phyloP scores from a whole-genome alignment of 2,797 vertebrate genomes.

The Onychomys arenicola region DNA sequence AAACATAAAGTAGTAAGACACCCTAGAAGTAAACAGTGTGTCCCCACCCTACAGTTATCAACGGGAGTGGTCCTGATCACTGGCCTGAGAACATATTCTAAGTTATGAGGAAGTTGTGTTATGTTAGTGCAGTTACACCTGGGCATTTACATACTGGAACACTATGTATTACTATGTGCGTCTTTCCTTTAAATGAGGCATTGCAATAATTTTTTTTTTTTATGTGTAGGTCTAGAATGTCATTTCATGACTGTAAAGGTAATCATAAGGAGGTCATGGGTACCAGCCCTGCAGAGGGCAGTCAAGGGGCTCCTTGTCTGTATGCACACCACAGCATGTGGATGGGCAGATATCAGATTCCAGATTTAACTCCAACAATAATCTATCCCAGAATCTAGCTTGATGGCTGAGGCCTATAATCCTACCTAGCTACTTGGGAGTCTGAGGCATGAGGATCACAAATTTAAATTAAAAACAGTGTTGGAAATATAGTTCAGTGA shows the following conservation, averaged over 20 bases:
- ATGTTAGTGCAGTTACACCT: background rate
- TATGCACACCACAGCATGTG: background rate
- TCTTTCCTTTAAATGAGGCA: background rate
- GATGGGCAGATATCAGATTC: background rate
- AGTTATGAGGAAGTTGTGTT: background rate
- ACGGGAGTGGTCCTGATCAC: background rate
- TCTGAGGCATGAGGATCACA: background rate
- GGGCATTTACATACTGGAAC: slow-evolving; percentile 25
- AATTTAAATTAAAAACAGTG: background rate
- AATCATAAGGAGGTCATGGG: background rate
- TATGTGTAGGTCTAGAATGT: background rate
- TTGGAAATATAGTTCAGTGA: background rate
- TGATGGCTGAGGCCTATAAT: background rate
- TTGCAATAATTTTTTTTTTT: background rate
- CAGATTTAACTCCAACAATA: background rate
- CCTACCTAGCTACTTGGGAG: too few relatives aligned
- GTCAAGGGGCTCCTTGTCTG: background rate
- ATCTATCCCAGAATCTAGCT: background rate
- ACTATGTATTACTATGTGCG: background rate
- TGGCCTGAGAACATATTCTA: background rate
- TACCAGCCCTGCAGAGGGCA: background rate
- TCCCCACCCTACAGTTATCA: background rate
- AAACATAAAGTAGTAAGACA: slow-evolving; percentile 56
- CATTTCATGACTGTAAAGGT: slow-evolving; percentile 5
- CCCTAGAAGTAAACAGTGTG: background rate